phyloP scores from a whole-genome alignment of 2,797 vertebrate genomes.

The Eutrigla gurnardus region DNA sequence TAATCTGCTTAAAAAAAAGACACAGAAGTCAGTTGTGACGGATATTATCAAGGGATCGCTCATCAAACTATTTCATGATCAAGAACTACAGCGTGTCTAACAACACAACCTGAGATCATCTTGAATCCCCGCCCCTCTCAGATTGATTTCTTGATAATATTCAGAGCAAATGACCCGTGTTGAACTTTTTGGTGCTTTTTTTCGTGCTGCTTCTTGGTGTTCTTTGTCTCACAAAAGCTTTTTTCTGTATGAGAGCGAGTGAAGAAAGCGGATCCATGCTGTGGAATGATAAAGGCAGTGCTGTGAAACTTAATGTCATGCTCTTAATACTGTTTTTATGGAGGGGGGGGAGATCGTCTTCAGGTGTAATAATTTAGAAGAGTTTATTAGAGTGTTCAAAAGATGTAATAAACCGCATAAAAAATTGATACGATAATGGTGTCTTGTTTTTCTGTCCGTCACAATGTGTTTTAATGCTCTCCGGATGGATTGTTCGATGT shows the following conservation, averaged over 20 bases:
- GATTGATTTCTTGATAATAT: conserved; percentile 65
- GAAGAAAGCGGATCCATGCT: conserved; percentile 66
- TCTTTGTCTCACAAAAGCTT: conserved; percentile 67
- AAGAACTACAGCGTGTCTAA: conserved; percentile 37
- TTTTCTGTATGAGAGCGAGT: conserved; percentile 45
- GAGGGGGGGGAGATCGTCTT: conserved; percentile 73
- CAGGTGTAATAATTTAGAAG: conserved; percentile 82
- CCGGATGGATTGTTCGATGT: neutral
- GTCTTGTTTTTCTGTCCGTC: conserved; percentile 37
- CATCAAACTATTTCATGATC: conserved; percentile 23
- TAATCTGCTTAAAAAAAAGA: conserved; percentile 53
- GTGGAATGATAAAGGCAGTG: conserved; percentile 78
- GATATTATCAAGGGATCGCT: conserved; percentile 65
- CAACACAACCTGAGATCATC: conserved; percentile 51
- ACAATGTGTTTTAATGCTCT: neutral
- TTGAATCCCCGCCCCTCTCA: neutral
- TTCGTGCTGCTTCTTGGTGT: conserved; percentile 75
- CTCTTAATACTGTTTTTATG: conserved; percentile 82
- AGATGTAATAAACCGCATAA: conserved; percentile 82
- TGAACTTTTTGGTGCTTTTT: conserved; percentile 74
- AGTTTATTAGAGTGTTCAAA: conserved; percentile 85
- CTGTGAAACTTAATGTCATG: conserved; percentile 84
- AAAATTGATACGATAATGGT: conserved; percentile 27
- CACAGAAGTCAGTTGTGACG: conserved; percentile 48
- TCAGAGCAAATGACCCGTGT: conserved; percentile 57